A percentile compares a stretch with the other conserved stretches of the same genome.
Evolutionary conservation across 2,888 invertebrate genomes (phyloP).

Genomic region (Allophyes oxyacanthae): DNA sequence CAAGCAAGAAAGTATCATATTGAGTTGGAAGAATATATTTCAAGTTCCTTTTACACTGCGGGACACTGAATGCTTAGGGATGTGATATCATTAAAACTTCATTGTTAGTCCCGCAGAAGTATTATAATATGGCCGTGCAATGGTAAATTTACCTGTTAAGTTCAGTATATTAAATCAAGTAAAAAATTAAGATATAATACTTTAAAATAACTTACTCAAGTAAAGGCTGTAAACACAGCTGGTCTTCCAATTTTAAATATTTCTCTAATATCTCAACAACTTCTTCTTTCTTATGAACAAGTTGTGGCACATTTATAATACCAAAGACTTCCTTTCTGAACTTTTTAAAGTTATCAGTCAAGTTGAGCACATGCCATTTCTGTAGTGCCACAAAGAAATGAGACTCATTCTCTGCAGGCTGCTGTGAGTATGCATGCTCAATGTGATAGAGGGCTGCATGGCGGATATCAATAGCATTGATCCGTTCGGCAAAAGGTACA

Average conservation of each 20-base stretch:
- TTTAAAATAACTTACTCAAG: constrained; percentile 92
- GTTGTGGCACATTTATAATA: constrained; percentile 95
- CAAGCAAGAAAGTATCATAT: too few relatives aligned
- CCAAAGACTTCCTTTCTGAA: constrained; percentile 93
- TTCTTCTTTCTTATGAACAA: constrained; percentile 94
- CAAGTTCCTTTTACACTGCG: too few relatives aligned
- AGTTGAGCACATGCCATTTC: constrained; percentile 97
- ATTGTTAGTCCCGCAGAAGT: too few relatives aligned
- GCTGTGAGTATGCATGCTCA: constrained; percentile 92
- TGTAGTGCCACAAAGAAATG: constrained; percentile 94
- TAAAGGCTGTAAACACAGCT: constrained; percentile 93
- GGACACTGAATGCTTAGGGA: too few relatives aligned
- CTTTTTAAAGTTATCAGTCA: constrained; percentile 94
- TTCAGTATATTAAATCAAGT: too few relatives aligned
- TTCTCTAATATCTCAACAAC: constrained; percentile 92
- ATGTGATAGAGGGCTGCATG: constrained; percentile 95
- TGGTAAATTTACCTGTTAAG: too few relatives aligned
- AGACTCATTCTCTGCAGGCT: constrained; percentile 92
- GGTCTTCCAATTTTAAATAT: constrained; percentile 92
- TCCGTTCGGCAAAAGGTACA: constrained; percentile 95
- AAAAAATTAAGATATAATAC: too few relatives aligned
- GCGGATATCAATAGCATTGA: constrained; percentile 94
- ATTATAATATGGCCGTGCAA: too few relatives aligned
- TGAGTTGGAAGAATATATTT: too few relatives aligned
- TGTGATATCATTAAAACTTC: too few relatives aligned